Base-by-base conservation (phyloP, 2,797 vertebrate genomes). In the Sebastes hubbsi region DNA sequence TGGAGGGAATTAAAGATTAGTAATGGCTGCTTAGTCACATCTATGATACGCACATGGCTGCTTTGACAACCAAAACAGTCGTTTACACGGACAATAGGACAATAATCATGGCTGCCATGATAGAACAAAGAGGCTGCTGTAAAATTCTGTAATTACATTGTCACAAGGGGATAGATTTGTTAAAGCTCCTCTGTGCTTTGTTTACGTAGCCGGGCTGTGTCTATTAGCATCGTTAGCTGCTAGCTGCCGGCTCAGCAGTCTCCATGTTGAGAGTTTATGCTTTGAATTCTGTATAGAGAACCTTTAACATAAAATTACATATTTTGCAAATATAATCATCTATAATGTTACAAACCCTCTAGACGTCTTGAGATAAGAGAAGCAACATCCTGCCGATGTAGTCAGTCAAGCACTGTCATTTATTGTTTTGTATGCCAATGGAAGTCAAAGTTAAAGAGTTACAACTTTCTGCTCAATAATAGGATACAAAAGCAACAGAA, bases 21-120 rank as follows among this genome's bases (percentile, higher is more conserved):
- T 86, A 66, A 78, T 30, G 58, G 79, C 68, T 82, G 72, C 74
- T 89, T 88, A 78, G 69, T 75, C 67, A 82, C 65, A 81, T 82
- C 65, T 49, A 55, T 78, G 80, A 81, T 63, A 83, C 22, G 24
- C 75, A 82, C 69, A 52, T 60, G 64, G 38, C 59, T 62, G 59
- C 66, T 56, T 61, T 75, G 73, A 90, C 79, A 84, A 73, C 52
- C 36, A 1, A 85, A 78, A 80, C 75, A 59, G 52, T 82, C 36
- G 72, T 69, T 81, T 64, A 49, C 20, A 65, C 1, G 3, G 74
- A 83, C 84, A 80, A 81, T 75, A 73, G 69, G 72, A 79, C 55
- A 85, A 67, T 85, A 18, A 70, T 74, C 82, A 64, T 52, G 62
- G 77, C 71, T 92, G 84, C 73, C 72, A 85, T 34, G 24, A 69